phyloP scores from a whole-genome alignment of 2,113 vertebrate species.

The Lathamus discolor region DNA sequence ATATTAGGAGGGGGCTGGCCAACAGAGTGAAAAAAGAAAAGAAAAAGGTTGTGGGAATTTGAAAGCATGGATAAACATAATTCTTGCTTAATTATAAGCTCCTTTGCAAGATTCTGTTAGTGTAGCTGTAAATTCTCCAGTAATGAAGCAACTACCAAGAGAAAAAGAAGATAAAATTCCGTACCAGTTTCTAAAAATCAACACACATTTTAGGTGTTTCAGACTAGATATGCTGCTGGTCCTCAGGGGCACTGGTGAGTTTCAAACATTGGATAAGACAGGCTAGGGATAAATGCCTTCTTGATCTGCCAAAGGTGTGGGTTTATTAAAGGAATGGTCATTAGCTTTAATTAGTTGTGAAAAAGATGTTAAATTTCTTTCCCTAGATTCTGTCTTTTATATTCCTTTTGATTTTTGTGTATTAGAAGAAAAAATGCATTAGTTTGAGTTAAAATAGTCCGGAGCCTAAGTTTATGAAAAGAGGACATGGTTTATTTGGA shows the following conservation, averaged over 20 bases:
- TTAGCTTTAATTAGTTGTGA: not conserved
- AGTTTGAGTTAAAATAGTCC: not conserved
- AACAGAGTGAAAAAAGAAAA: not conserved
- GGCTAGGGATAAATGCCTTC: fast-evolving
- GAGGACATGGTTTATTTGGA: fast-evolving
- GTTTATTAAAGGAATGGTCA: not conserved
- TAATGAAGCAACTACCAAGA: not conserved
- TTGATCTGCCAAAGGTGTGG: not conserved
- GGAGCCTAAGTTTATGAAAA: not conserved
- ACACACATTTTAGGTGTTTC: not conserved
- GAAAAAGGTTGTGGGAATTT: not conserved
- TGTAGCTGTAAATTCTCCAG: not conserved
- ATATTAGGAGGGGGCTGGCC: not conserved
- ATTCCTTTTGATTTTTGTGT: not conserved
- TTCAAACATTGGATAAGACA: not conserved
- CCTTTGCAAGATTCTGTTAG: not conserved
- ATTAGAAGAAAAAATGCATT: not conserved
- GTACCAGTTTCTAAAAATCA: not conserved
- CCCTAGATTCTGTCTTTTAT: not conserved
- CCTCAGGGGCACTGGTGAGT: not conserved
- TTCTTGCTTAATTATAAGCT: not conserved
- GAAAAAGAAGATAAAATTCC: not conserved
- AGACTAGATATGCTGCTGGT: not conserved
- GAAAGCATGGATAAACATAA: not conserved
- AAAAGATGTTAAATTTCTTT: not conserved